These are phyloP conservation scores for Nasonovia ribisnigri DNA, from an alignment of 2,888 invertebrate species.

Conservation along the genomic window DNA sequence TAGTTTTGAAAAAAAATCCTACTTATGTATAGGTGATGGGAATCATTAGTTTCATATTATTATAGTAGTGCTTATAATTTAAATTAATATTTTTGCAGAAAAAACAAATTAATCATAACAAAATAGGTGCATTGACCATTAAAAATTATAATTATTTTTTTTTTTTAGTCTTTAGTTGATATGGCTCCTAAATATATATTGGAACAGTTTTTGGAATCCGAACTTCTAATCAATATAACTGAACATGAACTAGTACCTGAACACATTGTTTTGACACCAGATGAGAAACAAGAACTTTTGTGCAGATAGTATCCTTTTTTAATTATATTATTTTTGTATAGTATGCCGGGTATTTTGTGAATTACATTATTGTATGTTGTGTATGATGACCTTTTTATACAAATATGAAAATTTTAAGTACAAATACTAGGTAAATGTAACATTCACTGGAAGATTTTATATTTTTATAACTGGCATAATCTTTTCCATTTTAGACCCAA, in stretches of 20 bases:
- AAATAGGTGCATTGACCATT: not conserved
- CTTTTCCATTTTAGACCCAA: not conserved
- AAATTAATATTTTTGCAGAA: not conserved
- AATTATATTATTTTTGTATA: not conserved
- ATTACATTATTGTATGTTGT: not conserved
- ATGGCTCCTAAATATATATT: conserved; percentile 99
- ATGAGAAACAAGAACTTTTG: conserved; percentile 96
- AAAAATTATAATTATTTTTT: not conserved
- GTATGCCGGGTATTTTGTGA: not conserved
- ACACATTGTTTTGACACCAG: conserved; percentile 97
- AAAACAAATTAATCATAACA: not conserved
- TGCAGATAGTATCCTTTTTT: conserved; percentile 87
- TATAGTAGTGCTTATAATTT: not conserved
- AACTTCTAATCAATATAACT: conserved; percentile 96
- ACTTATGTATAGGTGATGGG: not conserved
- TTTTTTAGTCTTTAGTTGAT: conserved; percentile 86
- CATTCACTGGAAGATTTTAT: not conserved
- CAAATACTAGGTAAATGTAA: not conserved
- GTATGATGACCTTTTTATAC: not conserved
- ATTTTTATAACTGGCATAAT: not conserved
- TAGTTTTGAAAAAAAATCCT: not conserved
- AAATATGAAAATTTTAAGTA: not conserved
- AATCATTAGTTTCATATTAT: not conserved
- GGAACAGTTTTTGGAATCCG: conserved; percentile 95
- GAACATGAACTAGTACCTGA: conserved; percentile 99